Evolutionary conservation across 2,797 vertebrate species (phyloP).

Genomic region (Mycteria americana): DNA sequence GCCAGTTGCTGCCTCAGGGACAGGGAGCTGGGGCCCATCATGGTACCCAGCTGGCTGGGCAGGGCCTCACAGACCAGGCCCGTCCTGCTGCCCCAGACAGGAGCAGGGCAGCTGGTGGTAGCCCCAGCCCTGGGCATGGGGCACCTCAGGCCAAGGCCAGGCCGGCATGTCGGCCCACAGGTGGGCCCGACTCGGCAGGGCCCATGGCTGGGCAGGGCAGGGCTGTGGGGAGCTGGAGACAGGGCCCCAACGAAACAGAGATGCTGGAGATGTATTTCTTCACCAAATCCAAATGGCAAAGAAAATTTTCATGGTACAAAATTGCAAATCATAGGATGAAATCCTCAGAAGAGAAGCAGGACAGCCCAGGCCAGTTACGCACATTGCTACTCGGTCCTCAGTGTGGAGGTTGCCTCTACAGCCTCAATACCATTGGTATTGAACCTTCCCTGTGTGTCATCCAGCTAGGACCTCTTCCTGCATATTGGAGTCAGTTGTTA

Average conservation of each 20-base stretch:
- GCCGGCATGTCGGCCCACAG: rapidly evolving
- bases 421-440: rapidly evolving
- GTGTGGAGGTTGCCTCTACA: not conserved
- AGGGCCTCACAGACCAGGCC: not conserved
- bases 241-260: not conserved
- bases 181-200: rapidly evolving
- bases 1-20: not conserved
- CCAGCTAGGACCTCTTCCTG: not conserved
- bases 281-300: not conserved
- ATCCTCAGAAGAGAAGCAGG: not conserved
- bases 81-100: not conserved
- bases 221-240: not conserved
- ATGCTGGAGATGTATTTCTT: not conserved
- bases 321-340: not conserved
- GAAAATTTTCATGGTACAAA: not conserved
- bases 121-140: rapidly evolving
- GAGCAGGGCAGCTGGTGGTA: not conserved
- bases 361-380: rapidly evolving
- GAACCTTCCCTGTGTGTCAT: not conserved
- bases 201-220: not conserved
- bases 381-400: rapidly evolving
- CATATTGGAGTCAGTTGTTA: not conserved
- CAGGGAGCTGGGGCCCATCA: not conserved
- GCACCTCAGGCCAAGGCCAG: not conserved
- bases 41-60: rapidly evolving